Evolutionary conservation across 2,113 vertebrate genomes (phyloP).

Genomic region (Actinemys pallida): DNA sequence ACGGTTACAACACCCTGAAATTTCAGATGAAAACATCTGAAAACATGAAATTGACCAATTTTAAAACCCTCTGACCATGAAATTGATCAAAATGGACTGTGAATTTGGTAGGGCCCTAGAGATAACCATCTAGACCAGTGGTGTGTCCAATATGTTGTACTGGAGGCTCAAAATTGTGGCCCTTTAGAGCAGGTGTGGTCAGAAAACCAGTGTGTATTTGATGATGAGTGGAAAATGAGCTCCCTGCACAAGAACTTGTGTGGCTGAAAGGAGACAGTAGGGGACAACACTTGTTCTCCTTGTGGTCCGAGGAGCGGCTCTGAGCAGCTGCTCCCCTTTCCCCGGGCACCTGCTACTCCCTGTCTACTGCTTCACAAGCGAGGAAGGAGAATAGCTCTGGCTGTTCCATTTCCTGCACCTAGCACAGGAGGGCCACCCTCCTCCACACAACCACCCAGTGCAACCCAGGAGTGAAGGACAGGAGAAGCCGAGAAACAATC

Average conservation of each 20-base stretch:
- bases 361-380: not conserved
- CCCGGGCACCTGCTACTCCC: not conserved
- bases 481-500: not conserved
- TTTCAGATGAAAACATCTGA: no score
- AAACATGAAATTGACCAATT: no score
- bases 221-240: not conserved
- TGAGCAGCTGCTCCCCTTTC: not conserved
- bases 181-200: not conserved
- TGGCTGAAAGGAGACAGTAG: not conserved
- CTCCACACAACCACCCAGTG: not conserved
- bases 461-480: not conserved
- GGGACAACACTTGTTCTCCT: not conserved
- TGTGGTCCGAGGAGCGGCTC: rapidly evolving
- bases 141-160: not conserved
- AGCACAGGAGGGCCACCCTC: not conserved
- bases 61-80: no score
- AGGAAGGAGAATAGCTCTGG: not conserved
- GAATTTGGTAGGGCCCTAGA: no score
- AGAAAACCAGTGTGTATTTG: not conserved
- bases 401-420: not conserved
- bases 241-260: not conserved
- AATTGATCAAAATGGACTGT: no score
- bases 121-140: not conserved
- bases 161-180: not conserved
- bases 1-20: no score